A percentile compares a stretch with the other conserved stretches of the same genome.
Conservation (phyloP, 2,113 vertebrate genomes). For the Cromileptes altivelis region DNA sequence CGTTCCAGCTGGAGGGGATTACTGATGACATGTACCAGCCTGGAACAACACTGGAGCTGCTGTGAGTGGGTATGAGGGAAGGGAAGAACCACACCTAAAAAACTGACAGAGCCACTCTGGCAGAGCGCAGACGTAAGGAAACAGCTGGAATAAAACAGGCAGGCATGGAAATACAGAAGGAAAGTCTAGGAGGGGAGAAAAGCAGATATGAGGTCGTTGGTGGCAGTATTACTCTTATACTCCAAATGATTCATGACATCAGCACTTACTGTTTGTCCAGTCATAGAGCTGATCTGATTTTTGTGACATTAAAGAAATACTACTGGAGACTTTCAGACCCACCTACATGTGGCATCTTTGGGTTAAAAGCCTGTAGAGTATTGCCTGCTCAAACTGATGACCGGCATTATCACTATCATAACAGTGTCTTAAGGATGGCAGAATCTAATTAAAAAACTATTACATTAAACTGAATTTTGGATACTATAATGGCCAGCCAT, state of each 20-base stretch:
- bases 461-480: not conserved
- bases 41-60: constrained; percentile 69
- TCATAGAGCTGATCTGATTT: not conserved
- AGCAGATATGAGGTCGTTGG: not conserved
- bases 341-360: not conserved
- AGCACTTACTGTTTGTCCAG: not conserved
- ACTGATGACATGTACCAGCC: constrained; percentile 74
- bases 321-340: not conserved
- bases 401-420: not conserved
- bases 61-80: constrained; percentile 62
- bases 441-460: not conserved
- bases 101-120: constrained; percentile 64
- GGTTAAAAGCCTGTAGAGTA: not conserved
- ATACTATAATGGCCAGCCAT: not conserved
- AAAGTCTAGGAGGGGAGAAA: not conserved
- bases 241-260: not conserved
- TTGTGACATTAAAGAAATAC: not conserved
- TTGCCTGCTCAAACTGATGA: not conserved
- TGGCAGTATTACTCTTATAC: not conserved
- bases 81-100: constrained; percentile 82
- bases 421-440: not conserved
- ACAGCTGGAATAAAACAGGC: constrained; percentile 56
- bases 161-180: constrained; percentile 37
- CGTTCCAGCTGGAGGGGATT: constrained; percentile 77
- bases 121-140: constrained; percentile 51